Base-by-base conservation (phyloP, 2,888 invertebrate species). In the Crocallis elinguaria region DNA sequence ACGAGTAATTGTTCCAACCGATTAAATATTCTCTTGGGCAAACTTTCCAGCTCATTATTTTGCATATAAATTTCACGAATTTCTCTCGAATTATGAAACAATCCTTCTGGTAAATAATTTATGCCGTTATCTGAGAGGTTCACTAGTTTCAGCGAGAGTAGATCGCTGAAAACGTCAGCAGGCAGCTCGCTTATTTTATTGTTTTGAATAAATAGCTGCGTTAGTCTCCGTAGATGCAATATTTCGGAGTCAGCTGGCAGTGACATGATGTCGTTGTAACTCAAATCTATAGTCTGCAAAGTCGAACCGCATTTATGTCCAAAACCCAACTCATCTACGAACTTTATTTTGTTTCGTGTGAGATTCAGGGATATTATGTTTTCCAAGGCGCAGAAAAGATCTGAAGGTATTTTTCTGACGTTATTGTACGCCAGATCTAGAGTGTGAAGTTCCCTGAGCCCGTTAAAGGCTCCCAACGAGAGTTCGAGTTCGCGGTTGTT, bases 91-190 rank as follows among this genome's bases (percentile, higher is more conserved):
- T 95, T 95, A 62, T 95, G 94, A 84, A 98, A 97, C 61, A 97
- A 87, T 53, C 95, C 95, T 66, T 95, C 94, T 5, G 98, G 98
- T 77, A 98, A 88, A 49, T 94, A 94, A 73, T 94, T 95, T 72
- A 98, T 92, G 57, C 94, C 94, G 83, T 98, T 98, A 85, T 95
- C 95, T 46, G 97, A 96, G 60, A 98, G 89, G 85, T 98, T 97
- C 48, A 98, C 92, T 41, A 96, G 93, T 71, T 96, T 94, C 71
- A 98, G 88, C 37, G 95, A 95, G 19, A 95, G 93, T 57, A 98
- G 88, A 50, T 96, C 96, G 63, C 94, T 93, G 73, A 98, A 93
- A 7, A 97, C 95, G 69, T 96, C 95, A 49, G 94, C 93, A 3
- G 95, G 94, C 60, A 98, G 90, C 62, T 95, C 95, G 62, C 93